phyloP scores from a whole-genome alignment of 2,113 vertebrate species.

The Heloderma charlesbogerti region DNA sequence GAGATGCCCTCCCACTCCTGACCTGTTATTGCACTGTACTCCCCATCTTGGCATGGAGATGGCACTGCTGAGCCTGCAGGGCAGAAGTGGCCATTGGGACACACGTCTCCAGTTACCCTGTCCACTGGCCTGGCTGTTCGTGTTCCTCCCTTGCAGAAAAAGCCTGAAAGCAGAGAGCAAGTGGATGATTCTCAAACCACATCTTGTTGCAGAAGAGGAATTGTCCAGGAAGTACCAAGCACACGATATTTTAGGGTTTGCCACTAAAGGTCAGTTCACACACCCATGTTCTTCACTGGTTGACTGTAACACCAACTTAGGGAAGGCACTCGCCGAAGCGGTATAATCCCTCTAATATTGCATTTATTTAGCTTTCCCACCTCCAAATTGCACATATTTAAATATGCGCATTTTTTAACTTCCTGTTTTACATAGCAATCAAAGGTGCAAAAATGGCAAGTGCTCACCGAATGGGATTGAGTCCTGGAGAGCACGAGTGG shows the following conservation, averaged over 20 bases:
- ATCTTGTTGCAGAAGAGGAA: not conserved
- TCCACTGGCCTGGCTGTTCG: conserved; percentile 77
- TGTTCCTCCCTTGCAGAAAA: conserved; percentile 82
- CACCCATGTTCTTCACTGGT: not conserved
- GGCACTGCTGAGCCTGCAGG: conserved; percentile 80
- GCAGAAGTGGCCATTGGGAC: conserved; percentile 83
- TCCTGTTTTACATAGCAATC: no score
- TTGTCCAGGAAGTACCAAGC: not conserved
- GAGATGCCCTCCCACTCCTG: not conserved
- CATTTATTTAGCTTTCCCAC: no score
- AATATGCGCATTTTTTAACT: no score
- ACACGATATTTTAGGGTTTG: not conserved
- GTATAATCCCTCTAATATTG: no score
- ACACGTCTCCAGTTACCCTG: conserved; percentile 77
- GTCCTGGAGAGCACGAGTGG: no score
- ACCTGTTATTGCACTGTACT: conserved; percentile 83
- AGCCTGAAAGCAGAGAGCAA: conserved; percentile 76
- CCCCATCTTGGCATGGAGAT: conserved; percentile 77
- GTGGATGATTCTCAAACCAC: rapidly evolving
- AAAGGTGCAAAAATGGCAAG: no score
- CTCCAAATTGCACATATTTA: no score
- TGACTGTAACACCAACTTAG: no score
- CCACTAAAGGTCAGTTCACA: not conserved
- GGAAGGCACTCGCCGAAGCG: no score
- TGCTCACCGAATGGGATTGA: no score